Conservation (phyloP, 2,888 invertebrate genomes). For the Lutraria lutraria region DNA sequence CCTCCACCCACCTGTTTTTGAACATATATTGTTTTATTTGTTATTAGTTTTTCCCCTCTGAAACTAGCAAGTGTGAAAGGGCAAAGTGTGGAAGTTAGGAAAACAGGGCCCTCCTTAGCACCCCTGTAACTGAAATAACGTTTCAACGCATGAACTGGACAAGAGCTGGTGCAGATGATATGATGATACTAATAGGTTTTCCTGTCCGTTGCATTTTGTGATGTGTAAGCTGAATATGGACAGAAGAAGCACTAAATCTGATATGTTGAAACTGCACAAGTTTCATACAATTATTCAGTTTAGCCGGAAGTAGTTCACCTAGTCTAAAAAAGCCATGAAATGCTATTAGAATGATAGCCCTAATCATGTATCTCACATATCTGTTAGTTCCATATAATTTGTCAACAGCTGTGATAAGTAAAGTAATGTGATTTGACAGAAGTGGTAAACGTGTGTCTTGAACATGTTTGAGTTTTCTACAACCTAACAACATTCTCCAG, state of each 20-base stretch:
- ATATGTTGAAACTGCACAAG: slow-evolving; percentile 34
- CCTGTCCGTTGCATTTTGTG: neutral
- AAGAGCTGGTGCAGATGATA: too few relatives aligned
- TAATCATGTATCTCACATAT: neutral
- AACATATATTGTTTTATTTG: too few relatives aligned
- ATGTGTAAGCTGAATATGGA: neutral
- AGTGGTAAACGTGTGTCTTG: slow-evolving; percentile 15
- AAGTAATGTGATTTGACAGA: neutral
- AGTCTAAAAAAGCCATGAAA: slow-evolving; percentile 41
- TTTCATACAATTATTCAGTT: neutral
- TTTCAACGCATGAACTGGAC: neutral
- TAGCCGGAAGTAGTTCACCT: slow-evolving; percentile 29
- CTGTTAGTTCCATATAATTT: neutral
- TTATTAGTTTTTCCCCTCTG: too few relatives aligned
- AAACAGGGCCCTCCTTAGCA: neutral
- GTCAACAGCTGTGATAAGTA: neutral
- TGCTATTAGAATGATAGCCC: neutral
- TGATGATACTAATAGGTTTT: too few relatives aligned
- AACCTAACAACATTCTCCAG: slow-evolving; percentile 32
- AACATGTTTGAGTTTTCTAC: slow-evolving; percentile 4
- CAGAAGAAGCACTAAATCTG: neutral
- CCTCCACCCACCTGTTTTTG: too few relatives aligned
- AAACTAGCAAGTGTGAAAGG: neutral
- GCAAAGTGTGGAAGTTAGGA: neutral
- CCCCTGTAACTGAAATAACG: neutral